Base-by-base conservation (phyloP, 2,797 vertebrate species). In the Mastacembelus armatus region DNA sequence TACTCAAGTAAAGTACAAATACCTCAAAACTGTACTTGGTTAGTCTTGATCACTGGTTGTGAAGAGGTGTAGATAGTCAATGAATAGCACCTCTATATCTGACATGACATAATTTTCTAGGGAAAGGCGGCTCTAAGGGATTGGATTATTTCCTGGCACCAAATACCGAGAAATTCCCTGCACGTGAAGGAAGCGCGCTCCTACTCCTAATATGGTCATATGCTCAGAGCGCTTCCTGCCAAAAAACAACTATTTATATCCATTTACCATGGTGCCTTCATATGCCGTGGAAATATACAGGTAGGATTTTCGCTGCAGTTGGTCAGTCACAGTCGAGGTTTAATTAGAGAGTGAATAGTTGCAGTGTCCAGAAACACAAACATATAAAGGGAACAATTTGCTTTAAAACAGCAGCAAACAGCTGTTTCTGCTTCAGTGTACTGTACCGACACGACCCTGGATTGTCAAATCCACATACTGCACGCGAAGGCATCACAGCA, bases 121-220 rank as follows among this genome's bases (percentile, higher is more conserved):
- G 61, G 35, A 40, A 64, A 2, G 33, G 27, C 38, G 27, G 4
- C 1, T 3, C 1, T 16, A 40, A 22, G 32, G 49, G 19, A 10
- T 36, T 11, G 39, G 12, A 4, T 21, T 0, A 18, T 69, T 89
- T 84, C 77, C 79, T 12, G 73, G 58, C 33, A 81, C 11, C n/a
- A 42, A 0, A 4, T 3, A 0, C 0, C 22, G 2, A 56, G 18
- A 83, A 87, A 72, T 72, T 50, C 71, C 78, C 70, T 5, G 16
- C 22, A 71, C 29, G 5, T 61, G 71, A 2, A 14, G 15, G 51
- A 40, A 50, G 4, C 16, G 0, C 40, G 5, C 0, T 7, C 3
- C 1, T 4, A 0, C 18, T 56, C 66, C 60, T 54, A 52, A 83
- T 66, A 65, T 73, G 80, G 84, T 22, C 49, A 61, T 14, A 1